These are phyloP conservation scores for Odontamblyopus rebecca DNA, from an alignment of 2,797 vertebrate species.

Conservation along the genomic window DNA sequence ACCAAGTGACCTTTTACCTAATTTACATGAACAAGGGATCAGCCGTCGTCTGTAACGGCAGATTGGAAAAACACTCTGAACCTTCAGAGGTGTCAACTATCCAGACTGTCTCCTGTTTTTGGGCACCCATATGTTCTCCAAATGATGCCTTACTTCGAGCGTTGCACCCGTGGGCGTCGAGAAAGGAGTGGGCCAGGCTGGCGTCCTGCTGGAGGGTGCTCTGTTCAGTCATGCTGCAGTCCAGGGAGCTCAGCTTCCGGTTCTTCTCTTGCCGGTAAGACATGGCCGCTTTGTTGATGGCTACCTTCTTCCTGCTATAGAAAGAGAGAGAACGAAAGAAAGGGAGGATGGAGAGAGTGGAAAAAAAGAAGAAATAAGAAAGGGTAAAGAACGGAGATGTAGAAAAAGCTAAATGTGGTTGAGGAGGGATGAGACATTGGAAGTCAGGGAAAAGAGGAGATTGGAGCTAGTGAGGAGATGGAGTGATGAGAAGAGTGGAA, in stretches of 20 bases:
- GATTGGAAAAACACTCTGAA: constrained; percentile 40
- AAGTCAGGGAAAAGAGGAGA: constrained; percentile 45
- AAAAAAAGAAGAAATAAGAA: constrained; percentile 36
- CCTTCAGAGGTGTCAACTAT: constrained; percentile 34
- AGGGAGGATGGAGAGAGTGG: constrained; percentile 26
- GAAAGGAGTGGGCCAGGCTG: constrained; percentile 86
- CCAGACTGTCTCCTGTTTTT: constrained; percentile 33
- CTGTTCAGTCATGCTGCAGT: constrained; percentile 91
- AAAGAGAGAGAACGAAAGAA: constrained; percentile 9
- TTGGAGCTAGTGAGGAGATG: constrained; percentile 51
- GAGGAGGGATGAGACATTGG: constrained; percentile 61
- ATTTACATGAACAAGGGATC: constrained; percentile 45
- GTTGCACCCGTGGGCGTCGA: constrained; percentile 84
- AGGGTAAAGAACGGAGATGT: constrained; percentile 29
- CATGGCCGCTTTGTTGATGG: constrained; percentile 88
- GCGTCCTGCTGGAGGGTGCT: constrained; percentile 91
- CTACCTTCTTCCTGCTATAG: constrained; percentile 85
- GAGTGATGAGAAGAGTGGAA: constrained; percentile 37
- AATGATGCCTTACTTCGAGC: constrained; percentile 34
- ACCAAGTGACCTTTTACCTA: constrained; percentile 33
- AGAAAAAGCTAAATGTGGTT: constrained; percentile 39
- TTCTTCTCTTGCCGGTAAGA: constrained; percentile 91
- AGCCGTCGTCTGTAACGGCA: constrained; percentile 38
- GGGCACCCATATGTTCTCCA: constrained; percentile 43
- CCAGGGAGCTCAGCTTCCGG: constrained; percentile 86